Evolutionary conservation across 92 coral and sea anemone species (phyloP).

Genomic region (Ricordea florida): DNA sequence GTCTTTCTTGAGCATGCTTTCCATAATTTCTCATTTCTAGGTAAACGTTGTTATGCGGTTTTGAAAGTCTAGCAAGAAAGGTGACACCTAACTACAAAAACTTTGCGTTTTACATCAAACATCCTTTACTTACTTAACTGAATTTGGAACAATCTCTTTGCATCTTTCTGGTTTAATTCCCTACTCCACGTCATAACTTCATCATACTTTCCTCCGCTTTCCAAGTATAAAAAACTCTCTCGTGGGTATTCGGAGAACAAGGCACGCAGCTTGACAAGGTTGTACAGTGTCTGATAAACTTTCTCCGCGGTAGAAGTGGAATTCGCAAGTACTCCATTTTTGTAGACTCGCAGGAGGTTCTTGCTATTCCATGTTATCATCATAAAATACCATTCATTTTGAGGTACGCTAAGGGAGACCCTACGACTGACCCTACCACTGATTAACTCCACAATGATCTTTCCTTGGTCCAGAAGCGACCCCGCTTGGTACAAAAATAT

Average conservation of each 20-base stretch:
- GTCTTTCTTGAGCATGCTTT: too few relatives aligned
- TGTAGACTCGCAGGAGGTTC: conserved; percentile 9
- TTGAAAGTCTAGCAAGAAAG: too few relatives aligned
- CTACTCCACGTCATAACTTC: conserved; percentile 58
- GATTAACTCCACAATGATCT: background rate
- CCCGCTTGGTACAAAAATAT: conserved; percentile 21
- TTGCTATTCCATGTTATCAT: conserved; percentile 23
- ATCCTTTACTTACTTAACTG: conserved; percentile 51
- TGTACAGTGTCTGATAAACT: background rate
- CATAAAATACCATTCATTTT: conserved; percentile 11
- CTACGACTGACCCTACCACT: background rate
- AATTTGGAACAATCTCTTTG: conserved; percentile 39
- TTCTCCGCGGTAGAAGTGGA: background rate
- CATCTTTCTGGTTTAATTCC: conserved; percentile 1
- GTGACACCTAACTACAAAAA: too few relatives aligned
- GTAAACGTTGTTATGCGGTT: too few relatives aligned
- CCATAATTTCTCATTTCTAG: too few relatives aligned
- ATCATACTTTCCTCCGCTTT: conserved; percentile 56
- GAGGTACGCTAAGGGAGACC: background rate
- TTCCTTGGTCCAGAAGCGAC: background rate
- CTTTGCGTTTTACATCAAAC: background rate
- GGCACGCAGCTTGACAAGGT: background rate
- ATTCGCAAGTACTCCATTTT: conserved; percentile 13
- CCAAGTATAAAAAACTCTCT: conserved; percentile 12
- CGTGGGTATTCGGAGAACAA: background rate